These are phyloP conservation scores for Muscina levida DNA, from an alignment of 2,888 invertebrate genomes.

Conservation along the genomic window DNA sequence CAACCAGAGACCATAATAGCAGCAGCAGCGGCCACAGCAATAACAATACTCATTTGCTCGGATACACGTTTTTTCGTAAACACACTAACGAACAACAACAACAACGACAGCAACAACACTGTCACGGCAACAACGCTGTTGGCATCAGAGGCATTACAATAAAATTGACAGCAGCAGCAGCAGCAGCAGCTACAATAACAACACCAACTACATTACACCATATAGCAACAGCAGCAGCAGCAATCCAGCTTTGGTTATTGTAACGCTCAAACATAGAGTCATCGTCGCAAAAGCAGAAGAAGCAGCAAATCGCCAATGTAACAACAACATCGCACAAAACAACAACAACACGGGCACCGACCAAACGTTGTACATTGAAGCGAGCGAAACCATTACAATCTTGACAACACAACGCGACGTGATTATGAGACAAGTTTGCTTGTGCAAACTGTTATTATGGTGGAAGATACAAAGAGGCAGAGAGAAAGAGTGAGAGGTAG, in stretches of 20 bases:
- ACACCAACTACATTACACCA: not conserved
- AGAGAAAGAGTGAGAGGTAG: no score
- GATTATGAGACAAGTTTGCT: slow-evolving; percentile 74
- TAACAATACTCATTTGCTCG: slow-evolving; percentile 11
- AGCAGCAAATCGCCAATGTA: not conserved
- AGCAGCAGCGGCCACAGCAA: slow-evolving; percentile 30
- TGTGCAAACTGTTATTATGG: slow-evolving; percentile 54
- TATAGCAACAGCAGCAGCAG: not conserved
- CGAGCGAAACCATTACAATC: slow-evolving; percentile 62
- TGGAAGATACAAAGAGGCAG: slow-evolving; percentile 17
- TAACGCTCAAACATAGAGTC: not conserved
- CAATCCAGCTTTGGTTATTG: not conserved
- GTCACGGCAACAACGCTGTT: not conserved
- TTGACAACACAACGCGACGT: slow-evolving; percentile 73
- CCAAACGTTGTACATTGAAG: no score
- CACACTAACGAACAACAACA: not conserved
- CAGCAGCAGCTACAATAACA: slow-evolving; percentile 1
- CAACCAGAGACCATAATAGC: slow-evolving; percentile 15
- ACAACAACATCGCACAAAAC: slow-evolving; percentile 19
- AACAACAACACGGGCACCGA: not conserved
- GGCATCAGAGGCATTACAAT: slow-evolving; percentile 26
- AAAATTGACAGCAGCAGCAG: slow-evolving; percentile 30
- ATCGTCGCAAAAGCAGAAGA: not conserved
- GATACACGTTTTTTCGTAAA: slow-evolving; percentile 27
- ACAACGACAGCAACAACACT: not conserved